Base-by-base conservation (phyloP, 1,140 invertebrate genomes). In the Odontomachus brunneus region DNA sequence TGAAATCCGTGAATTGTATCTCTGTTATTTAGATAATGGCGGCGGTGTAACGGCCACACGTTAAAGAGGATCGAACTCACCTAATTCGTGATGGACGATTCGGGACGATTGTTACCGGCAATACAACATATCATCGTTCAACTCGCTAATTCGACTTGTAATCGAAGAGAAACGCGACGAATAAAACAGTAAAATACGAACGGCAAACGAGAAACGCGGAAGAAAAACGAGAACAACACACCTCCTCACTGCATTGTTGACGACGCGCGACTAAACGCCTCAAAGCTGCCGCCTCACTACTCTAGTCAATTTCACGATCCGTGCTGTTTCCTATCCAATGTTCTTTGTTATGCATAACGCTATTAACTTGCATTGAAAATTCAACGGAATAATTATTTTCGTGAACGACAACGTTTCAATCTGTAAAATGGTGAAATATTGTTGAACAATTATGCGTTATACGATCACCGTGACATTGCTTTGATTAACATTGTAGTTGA, bases 161-260 rank as follows among this genome's bases (percentile, higher is more conserved):
- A 89, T 15, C 80, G 72, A 85, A 87, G 80, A 87, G 80, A 82
- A 80, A 72, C 19, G 19, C 49, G 51, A 38, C 29, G 53, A 55
- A 38, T 33, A 11, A 72, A 89, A 89, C 67, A 89, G 78, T 78
- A 80, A 87, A 89, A 87, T 87, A 67, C 60, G 53, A 89, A 89
- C 85, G 74, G 81, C 38, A 38, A 89, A 89, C 88, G 83, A 87
- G 78, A 89, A 72, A 69, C 88, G 78, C 22, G 65, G 29, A 57
- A 29, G 78, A 76, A 84, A 89, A 85, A 89, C 62, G 51, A 84
- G 85, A 89, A 85, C 84, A 89, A 85, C 84, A 63, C 67, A 48
- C 82, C 63, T 88, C 85, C 53, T 89, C 81, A 88, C 84, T 72
- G 84, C 86, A 89, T 88, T 84, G 81, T 82, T 62, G 69, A 71